phyloP scores from a whole-genome alignment of 2,888 invertebrate species.

The Pteria penguin region DNA sequence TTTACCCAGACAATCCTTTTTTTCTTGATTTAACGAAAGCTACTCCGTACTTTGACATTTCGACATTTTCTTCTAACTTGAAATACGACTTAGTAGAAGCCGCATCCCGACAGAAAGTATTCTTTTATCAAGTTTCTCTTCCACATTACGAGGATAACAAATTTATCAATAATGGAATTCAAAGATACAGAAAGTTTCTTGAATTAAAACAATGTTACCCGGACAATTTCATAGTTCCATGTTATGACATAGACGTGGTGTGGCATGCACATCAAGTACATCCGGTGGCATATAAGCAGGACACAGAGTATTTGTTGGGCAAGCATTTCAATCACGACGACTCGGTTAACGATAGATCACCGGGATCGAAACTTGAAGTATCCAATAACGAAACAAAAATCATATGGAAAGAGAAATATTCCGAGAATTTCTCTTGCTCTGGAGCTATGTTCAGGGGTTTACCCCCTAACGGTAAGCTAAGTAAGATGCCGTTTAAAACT shows the following conservation, averaged over 20 bases:
- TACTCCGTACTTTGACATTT: slow-evolving; percentile 14
- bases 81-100: slow-evolving; percentile 80
- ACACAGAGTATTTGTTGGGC: slow-evolving; percentile 61
- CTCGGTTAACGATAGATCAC: slow-evolving; percentile 80
- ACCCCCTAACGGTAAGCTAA: slow-evolving; percentile 79
- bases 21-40: slow-evolving; percentile 45
- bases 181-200: slow-evolving; percentile 79
- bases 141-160: slow-evolving; percentile 80
- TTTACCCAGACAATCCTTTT: slow-evolving; percentile 69
- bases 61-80: slow-evolving; percentile 49
- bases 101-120: slow-evolving; percentile 79
- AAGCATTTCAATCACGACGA: slow-evolving; percentile 81
- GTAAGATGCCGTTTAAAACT: slow-evolving; percentile 70
- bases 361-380: slow-evolving; percentile 78
- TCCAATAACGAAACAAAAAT: slow-evolving; percentile 80
- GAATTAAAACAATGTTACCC: slow-evolving; percentile 79
- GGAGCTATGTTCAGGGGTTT: slow-evolving; percentile 81
- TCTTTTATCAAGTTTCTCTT: slow-evolving; percentile 81
- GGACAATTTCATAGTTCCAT: slow-evolving; percentile 81
- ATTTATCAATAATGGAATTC: slow-evolving; percentile 78
- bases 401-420: slow-evolving; percentile 79
- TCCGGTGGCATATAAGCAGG: slow-evolving; percentile 69
- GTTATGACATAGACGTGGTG: slow-evolving; percentile 81
- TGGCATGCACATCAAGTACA: slow-evolving; percentile 82
- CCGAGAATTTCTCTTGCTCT: slow-evolving; percentile 78